A percentile compares a stretch with the other conserved stretches of the same genome.
phyloP scores from a whole-genome alignment of 1,140 invertebrate genomes.

The Euura lappo region DNA sequence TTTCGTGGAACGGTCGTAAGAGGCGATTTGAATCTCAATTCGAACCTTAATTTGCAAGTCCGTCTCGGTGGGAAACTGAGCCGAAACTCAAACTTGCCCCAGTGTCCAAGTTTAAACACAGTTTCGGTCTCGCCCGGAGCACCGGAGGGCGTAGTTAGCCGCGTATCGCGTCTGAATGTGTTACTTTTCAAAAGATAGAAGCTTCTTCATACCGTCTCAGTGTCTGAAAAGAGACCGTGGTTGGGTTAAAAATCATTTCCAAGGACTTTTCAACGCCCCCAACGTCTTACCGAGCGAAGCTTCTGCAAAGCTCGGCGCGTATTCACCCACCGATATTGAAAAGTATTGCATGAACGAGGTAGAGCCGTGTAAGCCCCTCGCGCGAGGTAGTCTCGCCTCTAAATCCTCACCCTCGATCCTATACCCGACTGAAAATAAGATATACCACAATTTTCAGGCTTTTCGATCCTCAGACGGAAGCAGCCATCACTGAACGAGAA shows the following conservation, averaged over 20 bases:
- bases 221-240: too few species aligned
- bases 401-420: background rate
- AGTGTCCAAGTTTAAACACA: slow-evolving; percentile 39
- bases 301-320: background rate
- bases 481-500: too few species aligned
- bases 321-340: background rate
- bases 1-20: background rate
- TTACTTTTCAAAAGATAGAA: too few species aligned
- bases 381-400: background rate
- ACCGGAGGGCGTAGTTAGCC: too few species aligned
- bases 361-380: background rate
- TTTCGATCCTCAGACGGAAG: too few species aligned
- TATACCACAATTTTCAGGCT: too few species aligned
- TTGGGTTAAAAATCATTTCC: too few species aligned
- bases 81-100: slow-evolving; percentile 31
- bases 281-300: background rate
- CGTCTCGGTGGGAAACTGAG: slow-evolving; percentile 31
- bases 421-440: too few species aligned
- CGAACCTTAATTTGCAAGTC: slow-evolving; percentile 42
- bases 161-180: too few species aligned
- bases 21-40: slow-evolving; percentile 18
- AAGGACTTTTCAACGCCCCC: too few species aligned
- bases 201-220: too few species aligned
- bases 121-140: slow-evolving; percentile 23
- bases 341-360: slow-evolving; percentile 1